A percentile compares a stretch with the other conserved stretches of the same genome.
Conservation (phyloP, 2,888 invertebrate genomes). For the Tiliacea citrago region DNA sequence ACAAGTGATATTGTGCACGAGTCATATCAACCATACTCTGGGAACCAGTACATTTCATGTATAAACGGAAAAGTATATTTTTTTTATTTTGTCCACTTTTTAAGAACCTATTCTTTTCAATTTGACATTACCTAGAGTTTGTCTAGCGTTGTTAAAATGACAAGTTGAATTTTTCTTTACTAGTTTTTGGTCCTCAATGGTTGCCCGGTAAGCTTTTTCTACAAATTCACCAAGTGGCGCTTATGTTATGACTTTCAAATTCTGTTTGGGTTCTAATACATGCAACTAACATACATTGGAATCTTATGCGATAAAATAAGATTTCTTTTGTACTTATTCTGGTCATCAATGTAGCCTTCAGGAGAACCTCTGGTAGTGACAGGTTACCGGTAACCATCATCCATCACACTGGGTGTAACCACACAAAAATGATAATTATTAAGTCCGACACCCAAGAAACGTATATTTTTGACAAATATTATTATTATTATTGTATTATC, state of each 20-base stretch:
- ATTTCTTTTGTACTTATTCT: slow-evolving; percentile 47
- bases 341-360: neutral
- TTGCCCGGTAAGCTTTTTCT: slow-evolving; percentile 14
- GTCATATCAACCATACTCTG: slow-evolving; percentile 27
- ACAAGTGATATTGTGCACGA: neutral
- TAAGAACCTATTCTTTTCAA: slow-evolving; percentile 70
- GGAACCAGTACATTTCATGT: slow-evolving; percentile 61
- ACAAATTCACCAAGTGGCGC: neutral
- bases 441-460: slow-evolving; percentile 31
- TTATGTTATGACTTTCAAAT: neutral
- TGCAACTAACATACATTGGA: slow-evolving; percentile 40
- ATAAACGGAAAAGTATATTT: slow-evolving; percentile 60
- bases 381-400: slow-evolving; percentile 6
- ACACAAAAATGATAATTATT: slow-evolving; percentile 18
- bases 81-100: slow-evolving; percentile 63
- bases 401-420: neutral
- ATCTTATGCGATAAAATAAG: slow-evolving; percentile 51
- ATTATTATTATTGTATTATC: slow-evolving; percentile 61
- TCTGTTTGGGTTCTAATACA: neutral
- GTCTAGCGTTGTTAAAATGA: slow-evolving; percentile 89
- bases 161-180: slow-evolving; percentile 80
- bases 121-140: slow-evolving; percentile 89
- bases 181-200: slow-evolving; percentile 10
- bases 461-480: slow-evolving; percentile 52
- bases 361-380: neutral